Evolutionary conservation across 2,888 invertebrate species (phyloP), one percentile per base, ranked within the genome.

Genomic region (Phengaris arion): DNA sequence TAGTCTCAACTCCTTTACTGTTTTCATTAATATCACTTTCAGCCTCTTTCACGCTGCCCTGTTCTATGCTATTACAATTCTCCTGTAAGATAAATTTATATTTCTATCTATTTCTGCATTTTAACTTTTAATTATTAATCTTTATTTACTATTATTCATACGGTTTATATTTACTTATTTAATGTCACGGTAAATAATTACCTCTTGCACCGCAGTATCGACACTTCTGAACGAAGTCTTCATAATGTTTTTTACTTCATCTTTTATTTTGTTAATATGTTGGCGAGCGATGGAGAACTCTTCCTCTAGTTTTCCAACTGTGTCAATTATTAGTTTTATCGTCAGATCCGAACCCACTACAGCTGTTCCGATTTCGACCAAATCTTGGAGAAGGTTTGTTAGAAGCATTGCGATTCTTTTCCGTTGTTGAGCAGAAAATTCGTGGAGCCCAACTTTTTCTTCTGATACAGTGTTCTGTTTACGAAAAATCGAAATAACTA

Each of bases 231-330:
- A 72, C 7, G 72, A 54, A 12, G 52, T 54, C 45, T 72, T 72
- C 54, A 72, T 72, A 72, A 72, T 72, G 54, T 72, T 72, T 72
- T 72, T 72, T 6, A 72, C 72, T 52, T 72, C 72, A 35, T 54
- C 72, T 22, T 72, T 72, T 54, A 72, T 72, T 72, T 72, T 72
- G 52, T 72, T 72, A 54, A 72, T 72, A 52, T 72, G 72, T 72
- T 72, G 72, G 12, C 72, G 72, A 52, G 72, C 72, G 7, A 72
- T 72, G 8, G 72, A 72, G 51, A 72, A 72, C 52, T 72, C 72
- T 12, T 54, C 72, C 15, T 72, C 72, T 6, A 72, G 54, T 72
- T 72, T 72, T 4, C 52, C 72, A 13, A 72, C 72, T 6, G 72
- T 72, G 13, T 72, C 72, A 12, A 72, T 54, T 52, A 72, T 72